Evolutionary conservation across 35 echinoderm and acorn worm species (phyloP).

Genomic region (Stichopus chloronotus): DNA sequence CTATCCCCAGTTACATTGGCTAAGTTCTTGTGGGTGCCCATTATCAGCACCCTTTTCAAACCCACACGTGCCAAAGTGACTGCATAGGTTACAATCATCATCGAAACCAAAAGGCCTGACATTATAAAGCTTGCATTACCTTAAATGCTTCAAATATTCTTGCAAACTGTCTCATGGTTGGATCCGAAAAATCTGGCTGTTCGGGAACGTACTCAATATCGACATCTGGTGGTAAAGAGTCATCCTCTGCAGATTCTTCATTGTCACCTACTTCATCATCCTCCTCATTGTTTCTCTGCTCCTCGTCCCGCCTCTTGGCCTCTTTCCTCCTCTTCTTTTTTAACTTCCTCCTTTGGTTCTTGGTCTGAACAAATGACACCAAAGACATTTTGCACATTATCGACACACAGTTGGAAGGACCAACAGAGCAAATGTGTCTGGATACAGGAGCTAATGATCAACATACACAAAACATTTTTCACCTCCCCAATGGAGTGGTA

Average conservation of each 20-base stretch:
- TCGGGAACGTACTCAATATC: conserved; percentile 91
- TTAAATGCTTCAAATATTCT: conserved; percentile 96
- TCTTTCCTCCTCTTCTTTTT: conserved; percentile 92
- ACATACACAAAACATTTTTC: too few relatives aligned
- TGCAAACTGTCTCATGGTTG: conserved; percentile 77
- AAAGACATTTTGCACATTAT: not conserved
- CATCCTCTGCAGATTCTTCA: conserved; percentile 19
- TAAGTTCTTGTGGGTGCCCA: too few relatives aligned
- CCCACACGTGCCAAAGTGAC: too few relatives aligned
- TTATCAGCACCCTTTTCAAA: too few relatives aligned
- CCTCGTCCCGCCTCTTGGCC: conserved; percentile 68
- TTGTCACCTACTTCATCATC: conserved; percentile 30
- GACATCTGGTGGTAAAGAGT: not conserved
- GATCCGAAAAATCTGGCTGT: conserved; percentile 75
- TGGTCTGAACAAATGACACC: conserved; percentile 54
- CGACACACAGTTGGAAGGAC: too few relatives aligned
- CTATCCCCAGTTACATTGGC: too few relatives aligned
- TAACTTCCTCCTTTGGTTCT: conserved; percentile 83
- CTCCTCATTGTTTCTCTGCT: conserved; percentile 51
- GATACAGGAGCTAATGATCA: too few relatives aligned
- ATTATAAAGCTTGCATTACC: conserved; percentile 44
- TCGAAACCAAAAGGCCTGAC: not conserved
- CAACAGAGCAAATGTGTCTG: too few relatives aligned
- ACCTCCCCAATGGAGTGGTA: too few relatives aligned
- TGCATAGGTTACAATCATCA: too few relatives aligned